Conservation (phyloP, 2,113 vertebrate genomes). For the Chlorodrepanis virens region DNA sequence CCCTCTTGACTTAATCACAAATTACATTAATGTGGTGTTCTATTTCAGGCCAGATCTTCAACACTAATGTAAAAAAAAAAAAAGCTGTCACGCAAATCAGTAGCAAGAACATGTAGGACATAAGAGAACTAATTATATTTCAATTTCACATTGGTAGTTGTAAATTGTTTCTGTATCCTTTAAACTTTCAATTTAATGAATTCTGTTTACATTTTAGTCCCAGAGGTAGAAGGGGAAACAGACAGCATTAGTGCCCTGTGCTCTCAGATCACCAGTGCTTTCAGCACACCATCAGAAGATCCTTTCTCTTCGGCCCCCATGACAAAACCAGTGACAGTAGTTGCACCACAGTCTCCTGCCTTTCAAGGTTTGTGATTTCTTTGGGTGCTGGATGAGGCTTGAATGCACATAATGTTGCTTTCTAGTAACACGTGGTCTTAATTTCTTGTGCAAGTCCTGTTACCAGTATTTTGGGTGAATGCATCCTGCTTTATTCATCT, state of each 20-base stretch:
- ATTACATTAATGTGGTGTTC: not conserved
- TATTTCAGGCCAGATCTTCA: not conserved
- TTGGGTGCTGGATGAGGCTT: constrained; percentile 4
- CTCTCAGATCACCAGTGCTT: constrained; percentile 93
- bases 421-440: not conserved
- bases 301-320: constrained; percentile 95
- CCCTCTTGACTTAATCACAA: not conserved
- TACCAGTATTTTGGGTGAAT: not conserved
- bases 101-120: not conserved
- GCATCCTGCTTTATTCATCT: constrained; percentile 25
- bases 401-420: constrained; percentile 4
- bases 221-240: constrained; percentile 90
- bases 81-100: not conserved
- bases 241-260: constrained; percentile 98
- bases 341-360: constrained; percentile 87
- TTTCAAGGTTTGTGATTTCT: constrained; percentile 83
- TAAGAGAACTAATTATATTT: not conserved
- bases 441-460: constrained; percentile 6
- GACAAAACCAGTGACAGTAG: constrained; percentile 79
- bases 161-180: constrained; percentile 17
- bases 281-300: constrained; percentile 90
- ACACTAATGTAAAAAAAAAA: not conserved
- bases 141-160: not conserved
- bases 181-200: not conserved
- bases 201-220: constrained; percentile 75